Evolutionary conservation across 1,140 invertebrate genomes (phyloP), one percentile per base, ranked within the genome.

Genomic region (Pseudoatta argentina): DNA sequence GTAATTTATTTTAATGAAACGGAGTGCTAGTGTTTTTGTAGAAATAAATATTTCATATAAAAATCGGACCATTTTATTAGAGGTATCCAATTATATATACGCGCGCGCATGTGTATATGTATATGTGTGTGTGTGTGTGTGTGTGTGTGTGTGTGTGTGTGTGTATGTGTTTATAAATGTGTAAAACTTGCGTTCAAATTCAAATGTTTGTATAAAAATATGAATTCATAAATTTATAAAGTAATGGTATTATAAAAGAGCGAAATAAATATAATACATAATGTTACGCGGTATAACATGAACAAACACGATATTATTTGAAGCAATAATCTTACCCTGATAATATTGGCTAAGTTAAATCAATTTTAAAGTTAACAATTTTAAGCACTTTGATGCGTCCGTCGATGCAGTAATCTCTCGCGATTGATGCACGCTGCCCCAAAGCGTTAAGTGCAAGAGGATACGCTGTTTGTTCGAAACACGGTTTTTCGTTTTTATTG

Each of bases 401-500:
- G 66, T 72, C 53, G 53, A 82, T 59, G 27, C 24, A 21, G 39
- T 67, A 59, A 73, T 82, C 39, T 48, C 59, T 48, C 59, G 6
- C 66, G 21, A 72, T 72, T 48, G 78, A 81, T 59, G 53, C 21
- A 16, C 16, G 5, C 6, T 44, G 24, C 24, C 18, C 61, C 18
- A 18, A 72, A 72, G 76, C 76, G n/a, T n/a, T n/a, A 30, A 73
- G 24, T 21, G 53, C 67, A 21, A 18, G 57, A 39, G 57, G 10
- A 57, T 21, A 10, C 64, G 63, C 61, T 75, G n/a, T 83, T 69
- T 51, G 16, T 24, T 14, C 21, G 48, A 48, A 55, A 51, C 18
- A 79, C 21, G 73, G 72, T 86, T 81, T 89, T 81, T 5, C 21
- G 1, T 39, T 81, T 81, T 81, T 27, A 81, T 69, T 57, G 39